Evolutionary conservation across 2,113 vertebrate genomes (phyloP), one percentile per base, ranked within the genome.

Genomic region (Smithornis capensis): DNA sequence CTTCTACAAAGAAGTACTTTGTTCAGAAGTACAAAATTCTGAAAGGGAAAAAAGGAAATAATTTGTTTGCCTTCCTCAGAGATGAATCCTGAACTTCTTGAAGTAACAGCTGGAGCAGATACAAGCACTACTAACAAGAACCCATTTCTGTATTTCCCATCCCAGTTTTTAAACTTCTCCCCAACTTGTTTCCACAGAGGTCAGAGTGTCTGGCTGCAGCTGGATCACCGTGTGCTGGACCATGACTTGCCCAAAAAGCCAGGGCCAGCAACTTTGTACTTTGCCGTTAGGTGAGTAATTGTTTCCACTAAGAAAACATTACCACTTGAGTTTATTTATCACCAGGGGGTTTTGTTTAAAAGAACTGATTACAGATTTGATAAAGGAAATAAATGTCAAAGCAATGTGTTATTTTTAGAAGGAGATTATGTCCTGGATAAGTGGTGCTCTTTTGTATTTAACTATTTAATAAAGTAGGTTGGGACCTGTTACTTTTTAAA

Each of bases 211-310:
- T 99, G 99, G 99, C 98, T 99, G 65, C 99, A 99, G 94, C 97
- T 99, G 95, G 99, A 99, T 95, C 99, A 99, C 95, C 97, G 99
- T 95, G 99, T 99, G 90, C 98, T 99, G 64, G 99, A 99, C 84
- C 99, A 99, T 88, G 98, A 99, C 95, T 98, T 99, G 85, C 98
- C 98, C 70, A 99, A 99, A 98, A 99, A 98, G 87, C 98, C 98
- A 0, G 99, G 98, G 31, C 98, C 98, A 4, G 96, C 99, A 33
- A 97, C 97, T 65, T 97, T 99, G 94, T 98, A 98, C 95, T 99
- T 99, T 81, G 98, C 99, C 1, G 99, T 99, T 90, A 98, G 99
- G 99, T 99, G 89, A 97, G 98, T 97, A 88, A 94, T 91, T 70
- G 63, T 92, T 95, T 93, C 91, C 70, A 78, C 38, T 15, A 18